Evolutionary conservation across 92 coral and sea anemone species (phyloP).

Genomic region (Plumapathes pennacea): DNA sequence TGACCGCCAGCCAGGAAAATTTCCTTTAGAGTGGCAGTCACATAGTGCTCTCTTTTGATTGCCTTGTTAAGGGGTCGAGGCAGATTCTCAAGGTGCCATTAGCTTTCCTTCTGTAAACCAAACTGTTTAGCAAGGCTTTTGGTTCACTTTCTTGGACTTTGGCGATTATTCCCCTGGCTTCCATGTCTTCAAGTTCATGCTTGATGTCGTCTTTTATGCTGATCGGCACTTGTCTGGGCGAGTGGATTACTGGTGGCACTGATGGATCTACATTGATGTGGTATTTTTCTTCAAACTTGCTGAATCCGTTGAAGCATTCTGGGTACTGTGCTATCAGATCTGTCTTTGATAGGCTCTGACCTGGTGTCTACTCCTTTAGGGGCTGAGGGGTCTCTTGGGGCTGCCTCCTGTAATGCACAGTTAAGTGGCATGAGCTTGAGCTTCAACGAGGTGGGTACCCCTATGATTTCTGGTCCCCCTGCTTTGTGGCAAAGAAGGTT

Average conservation of each 20-base stretch:
- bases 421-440: slow-evolving; percentile 39
- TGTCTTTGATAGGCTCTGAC: slow-evolving; percentile 15
- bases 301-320: slow-evolving; percentile 46
- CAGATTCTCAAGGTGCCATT: slow-evolving; percentile 35
- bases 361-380: not conserved
- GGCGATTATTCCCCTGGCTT: slow-evolving; percentile 37
- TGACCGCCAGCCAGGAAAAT: slow-evolving; percentile 33
- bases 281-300: slow-evolving; percentile 43
- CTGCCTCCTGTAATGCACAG: slow-evolving; percentile 30
- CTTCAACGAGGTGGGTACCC: slow-evolving; percentile 35
- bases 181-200: slow-evolving; percentile 53
- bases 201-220: slow-evolving; percentile 58
- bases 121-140: slow-evolving; percentile 51
- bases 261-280: slow-evolving; percentile 42
- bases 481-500: slow-evolving; percentile 48
- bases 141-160: slow-evolving; percentile 58
- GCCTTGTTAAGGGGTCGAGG: slow-evolving; percentile 43
- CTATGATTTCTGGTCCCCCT: slow-evolving; percentile 36
- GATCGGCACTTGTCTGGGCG: slow-evolving; percentile 28
- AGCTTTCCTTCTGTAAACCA: slow-evolving; percentile 50
- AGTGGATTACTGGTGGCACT: slow-evolving; percentile 40
- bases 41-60: slow-evolving; percentile 59
- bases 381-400: slow-evolving; percentile 2
- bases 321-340: slow-evolving; percentile 37
- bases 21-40: slow-evolving; percentile 42